A percentile compares a stretch with the other conserved stretches of the same genome.
These are phyloP conservation scores for Albula glossodonta DNA, from an alignment of 2,113 vertebrate genomes.

Conservation along the genomic window DNA sequence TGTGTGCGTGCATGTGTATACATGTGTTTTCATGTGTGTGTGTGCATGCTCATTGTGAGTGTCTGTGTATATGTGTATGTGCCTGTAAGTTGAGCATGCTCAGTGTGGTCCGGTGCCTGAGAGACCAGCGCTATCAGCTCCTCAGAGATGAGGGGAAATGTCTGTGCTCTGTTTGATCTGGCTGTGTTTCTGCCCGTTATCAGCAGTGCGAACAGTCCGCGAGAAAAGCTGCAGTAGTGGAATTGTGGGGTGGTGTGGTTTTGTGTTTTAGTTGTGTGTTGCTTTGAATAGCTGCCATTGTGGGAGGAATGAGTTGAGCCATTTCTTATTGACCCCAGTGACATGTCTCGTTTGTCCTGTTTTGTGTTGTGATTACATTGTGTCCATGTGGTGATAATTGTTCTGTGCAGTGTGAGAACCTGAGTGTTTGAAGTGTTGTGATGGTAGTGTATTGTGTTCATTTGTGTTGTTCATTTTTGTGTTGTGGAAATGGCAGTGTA, in stretches of 20 bases:
- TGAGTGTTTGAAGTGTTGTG: neutral
- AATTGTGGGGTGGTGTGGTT: neutral
- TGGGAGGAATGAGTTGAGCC: neutral
- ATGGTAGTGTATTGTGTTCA: no score
- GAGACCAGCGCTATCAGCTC: no score
- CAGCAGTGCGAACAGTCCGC: neutral
- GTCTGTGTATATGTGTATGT: conserved; percentile 15
- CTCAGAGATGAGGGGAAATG: no score
- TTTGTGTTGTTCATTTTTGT: no score
- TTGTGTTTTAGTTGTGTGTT: neutral
- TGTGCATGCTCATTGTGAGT: conserved; percentile 18
- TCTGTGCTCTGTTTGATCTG: neutral
- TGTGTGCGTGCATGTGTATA: neutral
- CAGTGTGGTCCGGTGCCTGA: no score
- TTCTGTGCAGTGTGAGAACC: neutral
- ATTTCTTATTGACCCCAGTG: neutral
- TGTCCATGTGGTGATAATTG: no score
- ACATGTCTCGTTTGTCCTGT: no score
- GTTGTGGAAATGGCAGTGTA: no score
- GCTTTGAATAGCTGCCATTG: neutral
- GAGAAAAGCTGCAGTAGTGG: neutral
- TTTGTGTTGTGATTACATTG: neutral
- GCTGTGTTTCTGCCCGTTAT: neutral
- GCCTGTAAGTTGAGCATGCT: conserved; percentile 4
- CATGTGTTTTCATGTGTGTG: neutral